Conservation (phyloP, 2,113 vertebrate species). For the Takifugu flavidus region DNA sequence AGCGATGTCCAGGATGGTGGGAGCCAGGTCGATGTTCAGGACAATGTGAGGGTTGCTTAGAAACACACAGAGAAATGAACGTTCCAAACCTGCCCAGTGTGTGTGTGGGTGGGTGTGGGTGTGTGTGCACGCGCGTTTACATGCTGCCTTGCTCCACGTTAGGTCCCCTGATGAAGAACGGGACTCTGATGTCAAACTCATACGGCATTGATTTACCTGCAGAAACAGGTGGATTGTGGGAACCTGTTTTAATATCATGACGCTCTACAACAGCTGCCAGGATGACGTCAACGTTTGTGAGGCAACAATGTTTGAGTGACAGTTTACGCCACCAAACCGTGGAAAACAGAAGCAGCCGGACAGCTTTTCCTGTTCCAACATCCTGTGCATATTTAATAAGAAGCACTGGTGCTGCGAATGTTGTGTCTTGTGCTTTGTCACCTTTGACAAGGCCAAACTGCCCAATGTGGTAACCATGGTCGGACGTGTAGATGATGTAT, state of each 20-base stretch:
- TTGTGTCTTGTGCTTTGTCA: not conserved
- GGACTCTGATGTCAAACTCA: slow-evolving; percentile 96
- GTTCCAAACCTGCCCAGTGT: too few species aligned
- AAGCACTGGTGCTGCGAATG: too few species aligned
- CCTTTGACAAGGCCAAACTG: slow-evolving; percentile 98
- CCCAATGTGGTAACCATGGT: slow-evolving; percentile 96
- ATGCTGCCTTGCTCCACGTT: slow-evolving; percentile 90
- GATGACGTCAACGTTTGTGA: too few species aligned
- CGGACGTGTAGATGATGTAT: slow-evolving; percentile 92
- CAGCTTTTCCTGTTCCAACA: too few species aligned
- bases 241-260: too few species aligned
- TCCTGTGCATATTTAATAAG: not conserved
- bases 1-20: slow-evolving; percentile 96
- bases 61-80: slow-evolving; percentile 13
- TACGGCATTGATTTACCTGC: slow-evolving; percentile 93
- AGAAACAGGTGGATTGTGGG: not conserved
- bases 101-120: slow-evolving; percentile 1
- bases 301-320: too few species aligned
- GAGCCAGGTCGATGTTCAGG: slow-evolving; percentile 94
- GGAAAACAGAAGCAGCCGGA: too few species aligned
- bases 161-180: slow-evolving; percentile 92
- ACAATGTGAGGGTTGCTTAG: slow-evolving; percentile 91
- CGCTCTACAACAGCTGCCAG: not conserved
- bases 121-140: slow-evolving; percentile 44
- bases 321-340: too few species aligned